A percentile compares a stretch with the other conserved stretches of the same genome.
phyloP scores from a whole-genome alignment of 2,888 invertebrate genomes.

The Cheilosia pagana region DNA sequence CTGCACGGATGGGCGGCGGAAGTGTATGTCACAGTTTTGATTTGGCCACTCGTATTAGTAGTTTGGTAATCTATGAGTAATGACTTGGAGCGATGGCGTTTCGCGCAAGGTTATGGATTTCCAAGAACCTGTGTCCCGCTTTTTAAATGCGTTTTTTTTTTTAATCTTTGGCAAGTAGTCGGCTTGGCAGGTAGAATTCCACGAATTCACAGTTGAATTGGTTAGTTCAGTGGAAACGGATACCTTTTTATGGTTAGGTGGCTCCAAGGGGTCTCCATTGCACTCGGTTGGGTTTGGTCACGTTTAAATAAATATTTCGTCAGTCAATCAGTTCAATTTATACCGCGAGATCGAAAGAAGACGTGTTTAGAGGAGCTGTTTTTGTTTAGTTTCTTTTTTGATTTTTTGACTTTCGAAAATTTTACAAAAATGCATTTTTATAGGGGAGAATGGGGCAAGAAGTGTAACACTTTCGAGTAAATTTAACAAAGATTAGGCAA shows the following conservation, averaged over 20 bases:
- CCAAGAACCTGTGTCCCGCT: constrained; percentile 18
- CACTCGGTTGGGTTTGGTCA: neutral
- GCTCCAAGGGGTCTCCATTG: neutral
- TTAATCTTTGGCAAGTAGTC: too few relatives aligned
- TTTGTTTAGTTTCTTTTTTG: too few relatives aligned
- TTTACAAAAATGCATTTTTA: too few relatives aligned
- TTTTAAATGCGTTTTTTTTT: too few relatives aligned
- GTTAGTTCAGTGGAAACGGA: neutral
- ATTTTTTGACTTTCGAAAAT: too few relatives aligned
- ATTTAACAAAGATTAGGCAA: too few relatives aligned
- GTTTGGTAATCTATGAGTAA: constrained; percentile 4
- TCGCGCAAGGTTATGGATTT: constrained; percentile 30
- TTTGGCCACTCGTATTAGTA: constrained; percentile 14
- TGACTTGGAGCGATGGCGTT: neutral
- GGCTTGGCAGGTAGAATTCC: neutral
- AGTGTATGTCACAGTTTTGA: constrained; percentile 51
- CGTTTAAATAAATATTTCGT: neutral
- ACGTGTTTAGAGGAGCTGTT: too few relatives aligned
- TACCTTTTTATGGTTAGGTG: neutral
- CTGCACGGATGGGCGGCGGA: constrained; percentile 22
- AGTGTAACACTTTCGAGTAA: too few relatives aligned
- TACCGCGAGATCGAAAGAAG: too few relatives aligned
- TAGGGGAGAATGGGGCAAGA: too few relatives aligned
- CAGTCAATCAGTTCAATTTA: neutral
- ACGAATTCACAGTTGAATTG: neutral